Evolutionary conservation across 2,888 invertebrate species (phyloP).

Genomic region (Lymantria monacha): DNA sequence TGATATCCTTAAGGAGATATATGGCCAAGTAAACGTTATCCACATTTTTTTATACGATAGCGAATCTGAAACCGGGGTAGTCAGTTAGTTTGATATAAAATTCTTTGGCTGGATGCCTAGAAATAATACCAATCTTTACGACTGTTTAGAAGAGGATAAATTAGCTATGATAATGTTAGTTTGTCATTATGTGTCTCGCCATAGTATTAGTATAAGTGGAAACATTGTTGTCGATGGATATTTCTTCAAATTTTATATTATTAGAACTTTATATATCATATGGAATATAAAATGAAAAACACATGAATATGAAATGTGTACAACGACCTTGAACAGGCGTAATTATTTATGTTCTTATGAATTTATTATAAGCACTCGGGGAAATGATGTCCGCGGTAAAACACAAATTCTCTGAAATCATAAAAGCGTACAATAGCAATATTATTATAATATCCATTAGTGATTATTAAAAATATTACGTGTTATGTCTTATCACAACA

Average conservation of each 20-base stretch:
- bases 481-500: too few relatives aligned
- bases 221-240: background rate
- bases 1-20: too few relatives aligned
- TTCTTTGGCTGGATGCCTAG: slow-evolving; percentile 22
- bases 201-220: slow-evolving; percentile 1
- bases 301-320: background rate
- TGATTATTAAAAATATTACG: background rate
- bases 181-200: slow-evolving; percentile 1
- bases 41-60: too few relatives aligned
- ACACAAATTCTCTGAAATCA: background rate
- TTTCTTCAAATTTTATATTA: too few relatives aligned
- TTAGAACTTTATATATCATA: background rate
- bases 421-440: background rate
- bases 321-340: background rate
- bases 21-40: too few relatives aligned
- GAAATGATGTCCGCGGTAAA: background rate
- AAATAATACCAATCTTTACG: background rate
- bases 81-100: too few relatives aligned
- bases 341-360: background rate
- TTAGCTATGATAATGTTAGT: slow-evolving; percentile 1
- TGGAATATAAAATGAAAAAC: background rate
- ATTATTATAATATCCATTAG: background rate
- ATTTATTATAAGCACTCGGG: background rate
- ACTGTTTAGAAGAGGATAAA: background rate
- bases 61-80: too few relatives aligned